phyloP scores from a whole-genome alignment of 2,797 vertebrate species.

The Esox masquinongy region DNA sequence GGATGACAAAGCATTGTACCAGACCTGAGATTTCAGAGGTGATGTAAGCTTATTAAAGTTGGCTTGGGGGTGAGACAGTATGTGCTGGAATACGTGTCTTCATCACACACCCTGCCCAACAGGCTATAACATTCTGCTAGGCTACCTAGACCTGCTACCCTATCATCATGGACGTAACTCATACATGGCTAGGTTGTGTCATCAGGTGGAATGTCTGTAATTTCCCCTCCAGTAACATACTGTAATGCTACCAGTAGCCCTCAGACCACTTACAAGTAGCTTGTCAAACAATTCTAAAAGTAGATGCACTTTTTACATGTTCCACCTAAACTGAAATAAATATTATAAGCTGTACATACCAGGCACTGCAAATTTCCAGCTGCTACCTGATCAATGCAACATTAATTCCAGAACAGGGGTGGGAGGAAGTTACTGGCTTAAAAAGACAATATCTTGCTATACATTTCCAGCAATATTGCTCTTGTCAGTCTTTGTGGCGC shows the following conservation, averaged over 20 bases:
- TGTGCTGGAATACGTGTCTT: slow-evolving; percentile 35
- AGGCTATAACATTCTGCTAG: slow-evolving; percentile 13
- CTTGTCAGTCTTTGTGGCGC: too few species aligned
- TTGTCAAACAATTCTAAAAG: too few species aligned
- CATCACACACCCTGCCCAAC: neutral
- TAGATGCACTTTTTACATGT: too few species aligned
- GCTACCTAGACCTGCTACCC: slow-evolving; percentile 3
- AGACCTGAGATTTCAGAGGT: slow-evolving; percentile 40
- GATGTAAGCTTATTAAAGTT: slow-evolving; percentile 42
- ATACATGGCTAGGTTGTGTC: slow-evolving; percentile 24
- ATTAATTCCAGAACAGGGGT: too few species aligned
- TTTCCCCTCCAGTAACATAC: slow-evolving; percentile 24
- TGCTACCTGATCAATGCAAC: too few species aligned
- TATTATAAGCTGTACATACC: too few species aligned
- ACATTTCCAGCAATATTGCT: too few species aligned
- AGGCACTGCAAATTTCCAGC: too few species aligned
- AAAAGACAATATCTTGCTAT: too few species aligned
- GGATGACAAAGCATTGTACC: slow-evolving; percentile 33
- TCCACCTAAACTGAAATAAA: too few species aligned
- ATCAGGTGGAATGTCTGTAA: slow-evolving; percentile 20
- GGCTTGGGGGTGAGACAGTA: slow-evolving; percentile 16
- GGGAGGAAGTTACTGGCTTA: too few species aligned
- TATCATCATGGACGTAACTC: slow-evolving; percentile 31
- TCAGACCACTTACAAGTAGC: too few species aligned
- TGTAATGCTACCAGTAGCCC: neutral